phyloP scores from a whole-genome alignment of 2,113 vertebrate genomes.

The Callipepla californica region DNA sequence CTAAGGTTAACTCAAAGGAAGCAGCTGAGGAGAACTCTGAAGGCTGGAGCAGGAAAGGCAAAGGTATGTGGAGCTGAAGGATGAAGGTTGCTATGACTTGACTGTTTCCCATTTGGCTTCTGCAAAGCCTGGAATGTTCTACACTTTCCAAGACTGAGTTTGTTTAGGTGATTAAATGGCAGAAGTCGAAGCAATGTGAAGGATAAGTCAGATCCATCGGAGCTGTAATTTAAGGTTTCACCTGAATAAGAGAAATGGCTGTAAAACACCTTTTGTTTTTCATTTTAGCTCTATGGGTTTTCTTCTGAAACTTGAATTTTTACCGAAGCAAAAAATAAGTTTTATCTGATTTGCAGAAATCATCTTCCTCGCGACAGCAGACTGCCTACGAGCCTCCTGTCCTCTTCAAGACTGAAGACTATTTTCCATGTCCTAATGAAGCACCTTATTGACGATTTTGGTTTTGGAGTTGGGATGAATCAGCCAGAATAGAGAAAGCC shows the following conservation, averaged over 20 bases:
- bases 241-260: fast-evolving
- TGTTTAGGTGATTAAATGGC: neutral
- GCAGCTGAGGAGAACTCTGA: fast-evolving
- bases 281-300: neutral
- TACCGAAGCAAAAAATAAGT: neutral
- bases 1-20: neutral
- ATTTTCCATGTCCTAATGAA: slow-evolving; percentile 84
- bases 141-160: neutral
- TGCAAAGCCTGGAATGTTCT: neutral
- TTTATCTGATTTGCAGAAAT: slow-evolving; percentile 77
- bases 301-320: neutral
- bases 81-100: neutral
- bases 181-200: neutral
- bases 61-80: neutral
- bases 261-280: neutral
- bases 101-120: fast-evolving
- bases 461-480: neutral
- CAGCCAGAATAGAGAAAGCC: neutral
- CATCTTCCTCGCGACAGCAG: slow-evolving; percentile 79
- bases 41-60: neutral
- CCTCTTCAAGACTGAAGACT: slow-evolving; percentile 94
- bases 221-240: neutral
- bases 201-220: neutral
- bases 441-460: slow-evolving; percentile 59
- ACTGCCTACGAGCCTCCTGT: slow-evolving; percentile 81